Evolutionary conservation across 2,113 vertebrate genomes (phyloP), one percentile per base, ranked within the genome.

Genomic region (Hyperopisus bebe): DNA sequence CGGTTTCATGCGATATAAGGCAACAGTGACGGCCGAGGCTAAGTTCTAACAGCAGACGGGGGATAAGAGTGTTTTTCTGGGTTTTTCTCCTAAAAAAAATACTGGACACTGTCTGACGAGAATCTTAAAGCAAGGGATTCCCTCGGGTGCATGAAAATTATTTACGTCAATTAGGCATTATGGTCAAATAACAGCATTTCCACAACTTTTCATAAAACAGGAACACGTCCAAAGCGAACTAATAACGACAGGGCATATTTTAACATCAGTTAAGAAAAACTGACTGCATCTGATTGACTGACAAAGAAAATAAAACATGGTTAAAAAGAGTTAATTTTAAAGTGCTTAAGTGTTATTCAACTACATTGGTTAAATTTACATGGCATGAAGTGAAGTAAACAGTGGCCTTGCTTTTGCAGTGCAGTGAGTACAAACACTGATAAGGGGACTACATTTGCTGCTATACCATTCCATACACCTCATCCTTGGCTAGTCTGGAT

Each of bases 261-360:
- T 39, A 85, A 5, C 0, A n/a, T 13, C 24, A 44, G 39, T 24
- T n/a, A 62, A 24, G 55, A 47, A 66, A 70, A 66, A 46, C 39
- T 88, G 74, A 80, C 74, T 80, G 31, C 74, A 85, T 48, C 42
- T 85, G 82, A 46, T 48, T 35, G 5, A 5, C 39, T 35, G 74
- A 80, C 31, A 42, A 35, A 80, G 74, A 39, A 80, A 80, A 77
- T 35, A 39, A 80, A 80, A 80, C 27, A 70, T 3, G n/a, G 62
- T 80, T 42, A 80, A 80, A 80, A 8, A 80, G 17, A 39, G 27
- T 80, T 70, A 2, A 24, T 86, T 66, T 48, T 89, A 90, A 90
- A 90, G 89, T 90, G 89, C 89, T 90, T n/a, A 44, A 90, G 89
- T 87, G 89, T 55, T 74, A 87, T 74, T 87, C 85, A 46, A 10